Base-by-base conservation (phyloP, 2,797 vertebrate genomes). In the Sphenodon punctatus region DNA sequence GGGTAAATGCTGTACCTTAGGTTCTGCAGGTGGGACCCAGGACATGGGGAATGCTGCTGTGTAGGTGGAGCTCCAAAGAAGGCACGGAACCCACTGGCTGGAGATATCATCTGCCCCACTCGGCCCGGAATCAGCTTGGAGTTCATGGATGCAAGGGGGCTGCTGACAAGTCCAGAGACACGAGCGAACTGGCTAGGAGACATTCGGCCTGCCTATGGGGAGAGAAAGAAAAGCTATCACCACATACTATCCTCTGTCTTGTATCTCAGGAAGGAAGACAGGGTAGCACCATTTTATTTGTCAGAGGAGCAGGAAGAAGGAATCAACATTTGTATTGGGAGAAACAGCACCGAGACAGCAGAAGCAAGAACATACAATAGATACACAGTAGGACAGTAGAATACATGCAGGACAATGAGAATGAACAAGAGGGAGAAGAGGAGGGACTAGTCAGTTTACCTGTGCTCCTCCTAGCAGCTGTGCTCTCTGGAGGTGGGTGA, bases 401-500 rank as follows among this genome's bases (percentile, higher is more conserved):
- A 14, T 23, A 23, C 55, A 9, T 19, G 49, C 20, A 1, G 58
- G 45, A 72, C 36, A 36, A 42, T 46, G 22, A 39, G 17, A 10
- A 9, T 36, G 38, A 38, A 10, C 5, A 49, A 34, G 8, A 51
- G 15, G 20, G 49, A 17, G 22, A 66, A 25, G 13, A 13, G 45
- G 41, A 38, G 22, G 17, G 3, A 25, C 7, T 0, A 2, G 7
- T 10, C 3, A 2, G 3, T 89, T 88, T 92, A 97, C 96, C 96
- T 96, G 96, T 36, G 96, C 94, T 88, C 96, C 95, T 93, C 95
- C 95, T 0, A 98, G 97, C 87, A 99, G 94, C 94, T 99, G 98
- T 5, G 98, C 97, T 89, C 97, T 95, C 82, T 99, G 98, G 81
- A 99, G 96, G 84, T 98, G 98, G 76, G 96, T 98, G 91, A 99